phyloP scores from a whole-genome alignment of 2,113 vertebrate species.

The Nymphicus hollandicus region DNA sequence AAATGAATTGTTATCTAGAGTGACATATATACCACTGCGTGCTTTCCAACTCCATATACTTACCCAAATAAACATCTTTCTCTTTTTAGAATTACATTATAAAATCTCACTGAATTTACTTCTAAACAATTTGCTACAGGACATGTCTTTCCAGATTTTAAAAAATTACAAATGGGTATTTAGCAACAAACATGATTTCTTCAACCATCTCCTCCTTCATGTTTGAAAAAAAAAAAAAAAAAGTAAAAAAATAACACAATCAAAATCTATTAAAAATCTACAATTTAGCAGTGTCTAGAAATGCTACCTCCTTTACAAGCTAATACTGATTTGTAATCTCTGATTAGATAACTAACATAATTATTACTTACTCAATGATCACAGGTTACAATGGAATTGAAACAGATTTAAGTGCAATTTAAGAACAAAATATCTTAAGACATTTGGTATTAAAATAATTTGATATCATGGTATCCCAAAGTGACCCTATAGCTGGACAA shows the following conservation, averaged over 20 bases:
- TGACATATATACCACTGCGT: not conserved
- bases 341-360: slow-evolving; percentile 9
- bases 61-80: not conserved
- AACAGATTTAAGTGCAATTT: not conserved
- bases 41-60: not conserved
- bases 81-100: not conserved
- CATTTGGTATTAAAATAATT: not conserved
- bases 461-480: not conserved
- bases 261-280: not conserved
- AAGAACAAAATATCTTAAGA: not conserved
- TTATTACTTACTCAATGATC: not conserved
- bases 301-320: not conserved
- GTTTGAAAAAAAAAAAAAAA: not conserved
- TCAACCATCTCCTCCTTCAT: not conserved
- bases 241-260: not conserved
- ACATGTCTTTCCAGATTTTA: not conserved
- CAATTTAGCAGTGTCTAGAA: not conserved
- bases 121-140: not conserved
- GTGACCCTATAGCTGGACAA: not conserved
- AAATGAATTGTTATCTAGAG: not conserved
- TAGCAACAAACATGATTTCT: not conserved
- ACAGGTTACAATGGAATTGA: not conserved
- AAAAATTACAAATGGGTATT: not conserved
- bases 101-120: not conserved
- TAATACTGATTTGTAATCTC: not conserved